These are phyloP conservation scores for Peromyscus leucopus DNA, from an alignment of 2,113 vertebrate genomes.

Conservation along the genomic window DNA sequence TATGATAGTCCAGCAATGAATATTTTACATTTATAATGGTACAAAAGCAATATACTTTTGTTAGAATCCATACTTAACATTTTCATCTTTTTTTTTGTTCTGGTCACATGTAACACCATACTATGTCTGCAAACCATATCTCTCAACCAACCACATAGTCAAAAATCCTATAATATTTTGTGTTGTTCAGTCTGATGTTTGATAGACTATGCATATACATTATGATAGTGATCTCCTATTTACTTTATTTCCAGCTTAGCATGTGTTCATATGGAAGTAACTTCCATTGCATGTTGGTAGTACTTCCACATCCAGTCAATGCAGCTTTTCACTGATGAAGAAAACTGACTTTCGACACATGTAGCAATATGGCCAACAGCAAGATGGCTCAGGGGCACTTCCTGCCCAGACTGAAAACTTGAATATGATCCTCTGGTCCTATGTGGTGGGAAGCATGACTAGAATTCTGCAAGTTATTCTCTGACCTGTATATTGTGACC, in stretches of 20 bases:
- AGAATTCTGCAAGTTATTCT: background rate
- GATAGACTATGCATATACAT: background rate
- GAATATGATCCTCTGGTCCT: background rate
- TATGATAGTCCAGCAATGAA: background rate
- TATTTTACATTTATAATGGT: background rate
- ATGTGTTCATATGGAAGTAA: background rate
- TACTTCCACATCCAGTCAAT: background rate
- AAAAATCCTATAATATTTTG: background rate
- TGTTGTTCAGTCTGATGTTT: background rate
- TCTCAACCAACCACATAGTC: background rate
- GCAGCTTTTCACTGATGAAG: background rate
- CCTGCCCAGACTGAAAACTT: background rate
- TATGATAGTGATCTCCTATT: background rate
- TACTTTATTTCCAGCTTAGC: background rate
- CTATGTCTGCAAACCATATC: background rate
- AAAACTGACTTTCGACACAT: background rate
- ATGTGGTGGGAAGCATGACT: background rate
- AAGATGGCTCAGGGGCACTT: background rate
- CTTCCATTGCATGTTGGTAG: background rate
- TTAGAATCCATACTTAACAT: background rate
- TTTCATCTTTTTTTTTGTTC: background rate
- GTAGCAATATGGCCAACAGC: background rate
- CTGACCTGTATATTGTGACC: background rate
- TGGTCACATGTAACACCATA: too few relatives aligned
- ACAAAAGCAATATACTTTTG: too few relatives aligned